Percentiles rank a stretch among this genome's conserved stretches.
Evolutionary conservation across 2,888 invertebrate species (phyloP).

Genomic region (Aproaerema taeniolella): DNA sequence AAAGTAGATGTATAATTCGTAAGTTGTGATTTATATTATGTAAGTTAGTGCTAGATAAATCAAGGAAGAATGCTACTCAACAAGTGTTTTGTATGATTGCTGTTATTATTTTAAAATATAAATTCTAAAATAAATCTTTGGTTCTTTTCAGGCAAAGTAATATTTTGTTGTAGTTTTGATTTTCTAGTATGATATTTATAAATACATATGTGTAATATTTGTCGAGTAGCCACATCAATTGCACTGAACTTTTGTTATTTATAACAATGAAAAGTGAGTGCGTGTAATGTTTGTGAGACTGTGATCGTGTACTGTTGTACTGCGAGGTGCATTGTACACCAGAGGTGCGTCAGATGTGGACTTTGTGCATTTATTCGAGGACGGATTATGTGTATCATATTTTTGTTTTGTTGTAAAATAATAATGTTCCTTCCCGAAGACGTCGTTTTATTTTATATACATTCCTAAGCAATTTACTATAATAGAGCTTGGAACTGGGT

Average conservation of each 20-base stretch:
- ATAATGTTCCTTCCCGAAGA: constrained; percentile 50
- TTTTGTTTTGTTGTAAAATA: constrained; percentile 62
- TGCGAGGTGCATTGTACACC: constrained; percentile 18
- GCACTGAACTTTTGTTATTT: too few species aligned
- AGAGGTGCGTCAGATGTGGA: constrained; percentile 29
- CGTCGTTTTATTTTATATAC: constrained; percentile 27
- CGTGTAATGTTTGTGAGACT: constrained; percentile 19
- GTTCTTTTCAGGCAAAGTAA: too few species aligned
- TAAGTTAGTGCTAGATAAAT: constrained; percentile 32
- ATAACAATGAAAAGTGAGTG: too few species aligned
- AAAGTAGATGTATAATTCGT: constrained; percentile 16
- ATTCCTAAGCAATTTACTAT: too few species aligned
- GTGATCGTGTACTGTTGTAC: constrained; percentile 6
- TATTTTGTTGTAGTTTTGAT: too few species aligned
- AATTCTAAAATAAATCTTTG: too few species aligned
- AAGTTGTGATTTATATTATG: constrained; percentile 34
- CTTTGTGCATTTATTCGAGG: constrained; percentile 47
- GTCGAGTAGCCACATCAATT: not conserved
- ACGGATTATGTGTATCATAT: constrained; percentile 43
- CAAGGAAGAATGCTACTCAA: constrained; percentile 22
- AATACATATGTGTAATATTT: too few species aligned
- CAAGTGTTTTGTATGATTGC: too few species aligned
- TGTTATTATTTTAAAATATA: too few species aligned
- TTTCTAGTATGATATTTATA: too few species aligned
- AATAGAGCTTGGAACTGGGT: not conserved